phyloP scores from a whole-genome alignment of 2,113 vertebrate species.

The Irena cyanogastra region DNA sequence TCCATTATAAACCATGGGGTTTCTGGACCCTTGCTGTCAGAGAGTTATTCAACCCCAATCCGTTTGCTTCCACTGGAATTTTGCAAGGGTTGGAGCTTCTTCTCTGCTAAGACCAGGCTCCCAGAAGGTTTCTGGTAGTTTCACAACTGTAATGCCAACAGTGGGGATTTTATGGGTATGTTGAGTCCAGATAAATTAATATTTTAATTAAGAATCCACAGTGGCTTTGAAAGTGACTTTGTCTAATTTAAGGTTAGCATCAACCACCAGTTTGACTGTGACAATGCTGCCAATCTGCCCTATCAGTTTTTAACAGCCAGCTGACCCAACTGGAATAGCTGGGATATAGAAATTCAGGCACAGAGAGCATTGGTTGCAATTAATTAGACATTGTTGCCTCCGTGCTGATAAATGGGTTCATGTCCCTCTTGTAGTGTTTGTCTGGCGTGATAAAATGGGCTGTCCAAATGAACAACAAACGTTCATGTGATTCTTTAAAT shows the following conservation, averaged over 20 bases:
- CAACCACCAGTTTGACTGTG: neutral
- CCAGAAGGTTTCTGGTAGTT: neutral
- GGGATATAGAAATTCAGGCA: neutral
- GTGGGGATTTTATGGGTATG: neutral
- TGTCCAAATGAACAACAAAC: neutral
- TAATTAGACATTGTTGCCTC: neutral
- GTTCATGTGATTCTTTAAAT: neutral
- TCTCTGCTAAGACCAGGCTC: neutral
- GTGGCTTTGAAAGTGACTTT: neutral
- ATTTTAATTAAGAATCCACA: neutral
- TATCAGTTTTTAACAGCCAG: neutral
- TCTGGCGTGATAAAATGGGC: neutral
- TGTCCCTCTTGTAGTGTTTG: fast-evolving
- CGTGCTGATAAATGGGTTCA: neutral
- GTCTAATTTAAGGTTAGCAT: neutral
- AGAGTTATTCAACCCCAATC: neutral
- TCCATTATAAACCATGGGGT: neutral
- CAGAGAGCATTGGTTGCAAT: neutral
- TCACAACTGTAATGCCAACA: neutral
- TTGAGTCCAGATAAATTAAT: neutral
- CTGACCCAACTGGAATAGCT: neutral
- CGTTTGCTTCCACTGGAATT: neutral
- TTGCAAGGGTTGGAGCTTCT: neutral
- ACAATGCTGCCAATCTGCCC: neutral
- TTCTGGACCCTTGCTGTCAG: neutral